Evolutionary conservation across 2,113 vertebrate genomes (phyloP).

Genomic region (Corydoras sp.): DNA sequence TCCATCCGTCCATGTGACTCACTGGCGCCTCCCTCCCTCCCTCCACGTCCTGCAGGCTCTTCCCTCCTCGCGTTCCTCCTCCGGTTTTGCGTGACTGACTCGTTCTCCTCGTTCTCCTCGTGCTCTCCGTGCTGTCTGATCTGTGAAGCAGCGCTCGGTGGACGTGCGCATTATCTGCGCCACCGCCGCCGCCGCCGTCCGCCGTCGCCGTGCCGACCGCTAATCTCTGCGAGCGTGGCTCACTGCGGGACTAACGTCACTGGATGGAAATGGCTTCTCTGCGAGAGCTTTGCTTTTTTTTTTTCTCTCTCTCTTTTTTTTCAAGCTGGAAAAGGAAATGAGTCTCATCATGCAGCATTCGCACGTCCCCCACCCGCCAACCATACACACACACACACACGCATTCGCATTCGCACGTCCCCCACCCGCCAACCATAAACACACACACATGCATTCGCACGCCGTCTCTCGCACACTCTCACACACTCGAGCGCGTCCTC

Average conservation of each 20-base stretch:
- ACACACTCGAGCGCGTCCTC: too few relatives aligned
- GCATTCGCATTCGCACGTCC: neutral
- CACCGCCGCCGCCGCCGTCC: conserved; percentile 30
- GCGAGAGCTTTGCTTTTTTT: neutral
- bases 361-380: neutral
- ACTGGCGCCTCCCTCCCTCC: too few relatives aligned
- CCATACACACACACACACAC: neutral
- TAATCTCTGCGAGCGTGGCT: conserved; percentile 49
- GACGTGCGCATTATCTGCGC: conserved; percentile 35
- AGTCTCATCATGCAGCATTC: conserved; percentile 26
- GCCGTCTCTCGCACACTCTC: too few relatives aligned
- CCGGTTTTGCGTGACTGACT: neutral
- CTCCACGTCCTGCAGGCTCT: too few relatives aligned
- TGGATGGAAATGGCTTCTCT: conserved; percentile 33
- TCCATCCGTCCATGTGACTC: too few relatives aligned
- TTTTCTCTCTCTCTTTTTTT: neutral
- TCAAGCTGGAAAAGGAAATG: conserved; percentile 16
- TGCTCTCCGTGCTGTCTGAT: conserved; percentile 2
- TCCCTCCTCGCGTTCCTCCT: neutral
- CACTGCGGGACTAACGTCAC: conserved; percentile 37
- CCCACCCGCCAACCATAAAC: neutral
- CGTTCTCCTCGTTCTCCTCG: neutral
- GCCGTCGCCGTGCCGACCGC: conserved; percentile 36
- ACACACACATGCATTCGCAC: neutral
- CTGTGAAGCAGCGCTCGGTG: conserved; percentile 18